Percentiles rank a stretch among this genome's conserved stretches.
phyloP scores from a whole-genome alignment of 2,113 vertebrate species.

The Poeciliopsis occidentalis region DNA sequence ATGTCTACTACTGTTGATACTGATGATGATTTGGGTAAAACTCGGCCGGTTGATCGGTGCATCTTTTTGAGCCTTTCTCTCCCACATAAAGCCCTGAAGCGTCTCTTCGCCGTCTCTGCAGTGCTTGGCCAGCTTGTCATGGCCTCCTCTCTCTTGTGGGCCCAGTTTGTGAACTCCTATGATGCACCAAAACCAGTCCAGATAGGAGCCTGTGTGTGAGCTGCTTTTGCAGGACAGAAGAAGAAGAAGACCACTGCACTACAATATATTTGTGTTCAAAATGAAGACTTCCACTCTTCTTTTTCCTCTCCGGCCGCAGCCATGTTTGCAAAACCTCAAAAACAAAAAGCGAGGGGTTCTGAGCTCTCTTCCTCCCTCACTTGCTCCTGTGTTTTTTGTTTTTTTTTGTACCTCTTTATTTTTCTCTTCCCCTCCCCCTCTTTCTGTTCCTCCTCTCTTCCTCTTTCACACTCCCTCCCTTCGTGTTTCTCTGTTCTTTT shows the following conservation, averaged over 20 bases:
- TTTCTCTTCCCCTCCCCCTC: conserved; percentile 53
- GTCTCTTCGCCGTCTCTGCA: background rate
- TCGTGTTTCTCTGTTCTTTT: conserved; percentile 12
- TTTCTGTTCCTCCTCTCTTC: conserved; percentile 28
- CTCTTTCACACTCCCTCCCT: conserved; percentile 24
- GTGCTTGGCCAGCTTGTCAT: background rate
- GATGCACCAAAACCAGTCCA: no score
- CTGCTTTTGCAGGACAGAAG: background rate
- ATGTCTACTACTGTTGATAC: no score
- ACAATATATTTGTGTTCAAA: conserved; percentile 1
- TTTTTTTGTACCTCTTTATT: conserved; percentile 49
- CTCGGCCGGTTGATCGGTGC: background rate
- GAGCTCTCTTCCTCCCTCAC: conserved; percentile 37
- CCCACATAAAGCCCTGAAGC: background rate
- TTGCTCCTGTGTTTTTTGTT: conserved; percentile 42
- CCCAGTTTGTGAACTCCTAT: background rate
- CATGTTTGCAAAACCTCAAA: conserved; percentile 61
- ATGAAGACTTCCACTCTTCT: conserved; percentile 15
- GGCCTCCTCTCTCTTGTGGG: background rate
- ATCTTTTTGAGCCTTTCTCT: background rate
- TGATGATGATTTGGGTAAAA: background rate
- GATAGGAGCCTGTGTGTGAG: background rate
- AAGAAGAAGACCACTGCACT: background rate
- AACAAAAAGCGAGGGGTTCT: conserved; percentile 40
- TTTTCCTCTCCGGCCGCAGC: conserved; percentile 47